These are phyloP conservation scores for Gonocerus acuteangulatus DNA, from an alignment of 2,888 invertebrate genomes.

Conservation along the genomic window DNA sequence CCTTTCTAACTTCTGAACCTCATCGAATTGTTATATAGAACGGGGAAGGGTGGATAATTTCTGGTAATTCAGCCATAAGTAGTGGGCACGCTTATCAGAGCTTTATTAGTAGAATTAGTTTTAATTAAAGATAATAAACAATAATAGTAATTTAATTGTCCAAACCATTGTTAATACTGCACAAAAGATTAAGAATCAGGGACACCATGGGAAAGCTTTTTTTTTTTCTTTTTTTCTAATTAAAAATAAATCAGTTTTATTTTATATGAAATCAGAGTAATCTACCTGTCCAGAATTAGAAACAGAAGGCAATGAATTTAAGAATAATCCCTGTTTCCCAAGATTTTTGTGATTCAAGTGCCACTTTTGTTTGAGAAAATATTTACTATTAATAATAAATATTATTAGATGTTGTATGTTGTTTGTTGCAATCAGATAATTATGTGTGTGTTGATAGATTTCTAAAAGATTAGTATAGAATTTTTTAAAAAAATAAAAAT, in stretches of 20 bases:
- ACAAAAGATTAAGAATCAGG: slow-evolving; percentile 22
- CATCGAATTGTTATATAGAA: too few species aligned
- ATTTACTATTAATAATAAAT: slow-evolving; percentile 44
- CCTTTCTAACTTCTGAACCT: not conserved
- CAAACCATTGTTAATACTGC: slow-evolving; percentile 12
- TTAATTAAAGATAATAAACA: slow-evolving; percentile 5
- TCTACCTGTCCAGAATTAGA: not conserved
- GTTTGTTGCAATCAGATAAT: slow-evolving; percentile 36
- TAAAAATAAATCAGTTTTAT: not conserved
- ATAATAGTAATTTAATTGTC: slow-evolving; percentile 7
- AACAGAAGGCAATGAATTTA: not conserved
- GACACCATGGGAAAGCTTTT: slow-evolving; percentile 26
- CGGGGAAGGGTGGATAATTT: not conserved
- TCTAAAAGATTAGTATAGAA: slow-evolving; percentile 28
- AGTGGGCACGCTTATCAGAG: slow-evolving; percentile 30
- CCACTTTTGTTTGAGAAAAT: slow-evolving; percentile 61
- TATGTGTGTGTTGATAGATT: slow-evolving; percentile 35
- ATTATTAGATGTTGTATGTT: slow-evolving; percentile 37
- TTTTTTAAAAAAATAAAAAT: not conserved
- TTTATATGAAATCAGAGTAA: not conserved
- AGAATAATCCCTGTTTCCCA: slow-evolving; percentile 28
- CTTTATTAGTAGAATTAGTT: slow-evolving; percentile 28
- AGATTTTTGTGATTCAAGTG: slow-evolving; percentile 60
- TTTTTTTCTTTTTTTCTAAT: not conserved
- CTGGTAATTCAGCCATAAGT: slow-evolving; percentile 8